phyloP scores from a whole-genome alignment of 2,113 vertebrate genomes.

The Pelecanoides urinatrix region DNA sequence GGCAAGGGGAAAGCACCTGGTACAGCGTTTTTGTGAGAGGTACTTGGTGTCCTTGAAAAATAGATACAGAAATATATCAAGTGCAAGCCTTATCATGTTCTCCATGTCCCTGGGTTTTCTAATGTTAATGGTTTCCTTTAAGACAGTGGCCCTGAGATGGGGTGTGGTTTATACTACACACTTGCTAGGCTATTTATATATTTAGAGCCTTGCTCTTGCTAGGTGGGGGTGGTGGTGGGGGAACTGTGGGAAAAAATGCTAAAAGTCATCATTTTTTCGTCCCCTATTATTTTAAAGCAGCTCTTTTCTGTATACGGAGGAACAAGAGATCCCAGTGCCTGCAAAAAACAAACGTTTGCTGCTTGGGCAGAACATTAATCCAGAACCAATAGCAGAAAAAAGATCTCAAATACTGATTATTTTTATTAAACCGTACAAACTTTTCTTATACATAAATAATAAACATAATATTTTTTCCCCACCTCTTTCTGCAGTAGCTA shows the following conservation, averaged over 20 bases:
- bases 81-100: not conserved
- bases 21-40: not conserved
- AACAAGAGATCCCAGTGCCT: not conserved
- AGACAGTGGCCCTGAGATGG: not conserved
- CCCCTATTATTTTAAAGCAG: not conserved
- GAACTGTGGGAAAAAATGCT: not conserved
- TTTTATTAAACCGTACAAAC: not conserved
- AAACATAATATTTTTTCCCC: not conserved
- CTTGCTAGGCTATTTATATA: not conserved
- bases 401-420: not conserved
- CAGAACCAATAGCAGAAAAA: not conserved
- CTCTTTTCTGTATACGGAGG: not conserved
- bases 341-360: not conserved
- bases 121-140: slow-evolving; percentile 3
- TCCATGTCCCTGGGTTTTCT: not conserved
- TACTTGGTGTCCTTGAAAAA: not conserved
- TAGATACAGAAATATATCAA: not conserved
- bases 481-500: not conserved
- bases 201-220: not conserved
- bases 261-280: not conserved
- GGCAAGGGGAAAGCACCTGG: accelerated
- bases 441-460: not conserved
- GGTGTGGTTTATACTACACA: not conserved
- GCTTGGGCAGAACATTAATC: not conserved
- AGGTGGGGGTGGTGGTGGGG: no score